Conservation (phyloP, 1,140 invertebrate genomes). For the Parasteatoda tepidariorum region DNA sequence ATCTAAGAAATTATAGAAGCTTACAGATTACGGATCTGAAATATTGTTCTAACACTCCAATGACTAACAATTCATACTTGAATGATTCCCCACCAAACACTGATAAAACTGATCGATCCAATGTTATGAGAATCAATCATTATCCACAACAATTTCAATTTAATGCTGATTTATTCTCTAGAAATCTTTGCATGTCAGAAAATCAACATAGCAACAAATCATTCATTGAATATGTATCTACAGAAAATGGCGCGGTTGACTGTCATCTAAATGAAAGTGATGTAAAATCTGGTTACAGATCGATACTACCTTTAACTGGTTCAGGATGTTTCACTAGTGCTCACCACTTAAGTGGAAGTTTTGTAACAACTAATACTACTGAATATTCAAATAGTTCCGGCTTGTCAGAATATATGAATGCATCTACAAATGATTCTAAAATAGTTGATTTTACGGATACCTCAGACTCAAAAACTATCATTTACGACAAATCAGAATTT, state of each 20-base stretch:
- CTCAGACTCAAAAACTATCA: neutral
- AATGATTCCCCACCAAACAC: too few species aligned
- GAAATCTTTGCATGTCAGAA: neutral
- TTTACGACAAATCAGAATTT: neutral
- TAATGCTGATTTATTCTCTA: neutral
- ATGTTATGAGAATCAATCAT: neutral
- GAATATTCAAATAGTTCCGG: neutral
- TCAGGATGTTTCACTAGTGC: constrained; percentile 18
- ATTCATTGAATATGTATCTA: neutral
- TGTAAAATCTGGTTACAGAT: neutral
- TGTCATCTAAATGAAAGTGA: neutral
- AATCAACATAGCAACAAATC: neutral
- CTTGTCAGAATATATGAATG: neutral
- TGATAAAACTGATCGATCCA: too few species aligned
- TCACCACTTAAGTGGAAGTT: constrained; percentile 28
- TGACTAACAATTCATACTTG: too few species aligned
- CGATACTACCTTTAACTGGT: neutral
- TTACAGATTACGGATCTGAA: too few species aligned
- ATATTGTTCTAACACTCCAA: too few species aligned
- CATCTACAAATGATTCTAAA: neutral
- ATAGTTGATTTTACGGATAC: neutral
- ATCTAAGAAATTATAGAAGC: too few species aligned
- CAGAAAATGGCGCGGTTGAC: neutral
- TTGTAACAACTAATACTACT: neutral
- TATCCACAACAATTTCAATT: neutral